Evolutionary conservation across 2,113 vertebrate genomes (phyloP).

Genomic region (Hyperoodon ampullatus): DNA sequence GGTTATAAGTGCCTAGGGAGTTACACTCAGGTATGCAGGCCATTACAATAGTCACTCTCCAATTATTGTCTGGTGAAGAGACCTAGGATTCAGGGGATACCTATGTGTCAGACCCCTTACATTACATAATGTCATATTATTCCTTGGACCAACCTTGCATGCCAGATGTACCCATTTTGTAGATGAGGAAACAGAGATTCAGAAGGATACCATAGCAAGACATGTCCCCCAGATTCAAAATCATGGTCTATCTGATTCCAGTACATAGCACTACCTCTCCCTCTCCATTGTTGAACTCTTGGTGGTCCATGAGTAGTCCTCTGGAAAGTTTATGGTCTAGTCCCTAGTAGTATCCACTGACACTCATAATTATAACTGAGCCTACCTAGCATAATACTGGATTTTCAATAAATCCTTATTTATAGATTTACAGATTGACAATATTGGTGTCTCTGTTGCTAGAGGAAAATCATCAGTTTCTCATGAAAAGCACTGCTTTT

Average conservation of each 20-base stretch:
- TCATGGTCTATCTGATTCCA: not conserved
- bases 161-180: not conserved
- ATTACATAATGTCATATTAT: not conserved
- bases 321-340: not conserved
- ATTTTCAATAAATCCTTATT: slow-evolving; percentile 52
- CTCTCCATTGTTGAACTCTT: slow-evolving; percentile 5
- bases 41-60: slow-evolving; percentile 21
- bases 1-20: slow-evolving; percentile 20
- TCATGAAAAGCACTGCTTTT: slow-evolving; percentile 46
- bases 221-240: slow-evolving; percentile 13
- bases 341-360: not conserved
- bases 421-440: slow-evolving; percentile 10
- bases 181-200: slow-evolving; percentile 43
- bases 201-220: not conserved
- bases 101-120: not conserved
- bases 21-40: not conserved
- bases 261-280: not conserved
- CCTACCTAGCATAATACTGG: not conserved
- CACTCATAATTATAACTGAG: slow-evolving; percentile 29
- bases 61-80: not conserved
- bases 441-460: not conserved
- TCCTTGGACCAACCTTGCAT: not conserved
- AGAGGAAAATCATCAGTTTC: not conserved
- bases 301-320: not conserved
- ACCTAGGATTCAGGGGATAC: not conserved